Conservation (phyloP, 2,113 vertebrate species). For the Ageneiosus marmoratus region DNA sequence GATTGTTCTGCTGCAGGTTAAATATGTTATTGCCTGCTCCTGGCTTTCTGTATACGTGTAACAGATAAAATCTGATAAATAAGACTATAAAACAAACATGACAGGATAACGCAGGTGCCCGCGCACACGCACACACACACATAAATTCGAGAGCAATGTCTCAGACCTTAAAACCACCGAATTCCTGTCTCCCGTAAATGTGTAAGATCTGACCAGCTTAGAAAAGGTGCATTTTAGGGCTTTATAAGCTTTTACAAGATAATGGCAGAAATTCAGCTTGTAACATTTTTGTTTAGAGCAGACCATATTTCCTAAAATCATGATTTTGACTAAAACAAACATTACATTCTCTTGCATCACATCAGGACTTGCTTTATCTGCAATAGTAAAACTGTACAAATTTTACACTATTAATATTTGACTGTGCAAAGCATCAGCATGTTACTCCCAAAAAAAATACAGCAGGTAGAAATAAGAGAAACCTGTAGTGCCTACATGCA, state of each 20-base stretch:
- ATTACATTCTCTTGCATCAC: neutral
- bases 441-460: neutral
- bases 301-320: neutral
- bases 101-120: neutral
- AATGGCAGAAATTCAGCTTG: neutral
- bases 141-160: neutral
- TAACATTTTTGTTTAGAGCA: neutral
- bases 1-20: neutral
- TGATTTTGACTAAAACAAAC: neutral
- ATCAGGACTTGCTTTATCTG: neutral
- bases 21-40: neutral
- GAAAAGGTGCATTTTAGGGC: neutral
- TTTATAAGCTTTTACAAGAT: neutral
- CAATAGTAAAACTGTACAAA: neutral
- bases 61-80: neutral
- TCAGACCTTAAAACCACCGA: neutral
- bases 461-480: neutral
- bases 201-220: neutral
- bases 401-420: neutral
- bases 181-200: neutral
- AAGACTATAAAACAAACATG: neutral
- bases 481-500: neutral
- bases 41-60: neutral
- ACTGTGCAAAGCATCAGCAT: neutral
- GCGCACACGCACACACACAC: neutral